A percentile compares a stretch with the other conserved stretches of the same genome.
These are phyloP conservation scores for Siniperca chuatsi DNA, from an alignment of 2,113 vertebrate genomes.

Conservation along the genomic window DNA sequence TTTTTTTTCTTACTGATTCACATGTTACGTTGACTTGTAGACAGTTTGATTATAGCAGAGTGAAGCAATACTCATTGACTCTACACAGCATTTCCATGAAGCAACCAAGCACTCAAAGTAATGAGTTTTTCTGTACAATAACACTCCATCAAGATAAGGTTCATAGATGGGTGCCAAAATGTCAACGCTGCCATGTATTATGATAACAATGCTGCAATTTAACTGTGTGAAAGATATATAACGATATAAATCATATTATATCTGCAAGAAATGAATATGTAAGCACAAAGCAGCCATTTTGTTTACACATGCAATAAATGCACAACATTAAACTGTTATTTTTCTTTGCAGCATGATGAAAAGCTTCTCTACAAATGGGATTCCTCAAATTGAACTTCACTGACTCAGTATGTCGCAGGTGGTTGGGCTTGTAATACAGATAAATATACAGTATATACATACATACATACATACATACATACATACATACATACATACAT, in stretches of 20 bases:
- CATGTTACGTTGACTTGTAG: background rate
- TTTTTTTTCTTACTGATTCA: background rate
- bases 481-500: no score
- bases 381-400: background rate
- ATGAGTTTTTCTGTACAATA: background rate
- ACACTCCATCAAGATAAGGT: background rate
- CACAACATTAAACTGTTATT: background rate
- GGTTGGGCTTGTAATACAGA: background rate
- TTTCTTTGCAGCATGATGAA: background rate
- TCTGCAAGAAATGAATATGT: no score
- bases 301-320: background rate
- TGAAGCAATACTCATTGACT: background rate
- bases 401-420: background rate
- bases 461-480: no score
- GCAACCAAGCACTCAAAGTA: background rate
- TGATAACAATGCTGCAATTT: background rate
- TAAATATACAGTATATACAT: background rate
- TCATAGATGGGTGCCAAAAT: background rate
- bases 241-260: background rate
- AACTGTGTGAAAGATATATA: background rate
- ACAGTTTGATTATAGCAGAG: background rate
- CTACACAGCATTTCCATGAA: background rate
- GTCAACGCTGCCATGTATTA: background rate
- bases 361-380: background rate
- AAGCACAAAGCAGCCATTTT: no score